Evolutionary conservation across 2,797 vertebrate species (phyloP).

Genomic region (Hyperoplus immaculatus): DNA sequence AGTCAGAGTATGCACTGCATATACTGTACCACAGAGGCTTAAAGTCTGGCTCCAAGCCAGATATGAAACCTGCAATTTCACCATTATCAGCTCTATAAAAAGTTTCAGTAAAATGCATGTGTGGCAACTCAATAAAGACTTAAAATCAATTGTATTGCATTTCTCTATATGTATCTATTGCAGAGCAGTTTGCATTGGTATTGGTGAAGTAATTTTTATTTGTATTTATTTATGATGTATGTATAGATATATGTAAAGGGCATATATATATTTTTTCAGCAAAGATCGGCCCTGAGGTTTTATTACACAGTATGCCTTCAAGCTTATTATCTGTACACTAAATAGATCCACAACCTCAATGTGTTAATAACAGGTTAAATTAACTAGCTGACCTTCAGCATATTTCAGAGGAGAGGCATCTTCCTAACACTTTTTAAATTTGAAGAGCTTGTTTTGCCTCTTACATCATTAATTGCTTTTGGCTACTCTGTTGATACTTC

Average conservation of each 20-base stretch:
- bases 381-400: constrained; percentile 36
- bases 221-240: constrained; percentile 36
- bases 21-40: constrained; percentile 18
- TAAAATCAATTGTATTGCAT: constrained; percentile 33
- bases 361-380: constrained; percentile 35
- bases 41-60: constrained; percentile 36
- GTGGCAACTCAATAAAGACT: constrained; percentile 23
- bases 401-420: constrained; percentile 31
- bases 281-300: constrained; percentile 18
- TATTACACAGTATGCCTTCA: constrained; percentile 1
- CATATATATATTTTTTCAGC: constrained; percentile 11
- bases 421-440: constrained; percentile 43
- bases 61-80: constrained; percentile 53
- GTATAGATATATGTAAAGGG: neutral
- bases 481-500: constrained; percentile 51
- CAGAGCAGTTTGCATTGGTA: constrained; percentile 19
- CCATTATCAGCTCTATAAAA: constrained; percentile 40
- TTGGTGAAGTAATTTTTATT: constrained; percentile 22
- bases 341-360: constrained; percentile 34
- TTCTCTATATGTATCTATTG: constrained; percentile 22
- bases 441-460: constrained; percentile 50
- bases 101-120: constrained; percentile 35
- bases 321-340: constrained; percentile 13
- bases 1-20: constrained; percentile 49
- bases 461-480: constrained; percentile 52